A percentile compares a stretch with the other conserved stretches of the same genome.
phyloP scores from a whole-genome alignment of 2,797 vertebrate species.

The Enteromius mattozi region DNA sequence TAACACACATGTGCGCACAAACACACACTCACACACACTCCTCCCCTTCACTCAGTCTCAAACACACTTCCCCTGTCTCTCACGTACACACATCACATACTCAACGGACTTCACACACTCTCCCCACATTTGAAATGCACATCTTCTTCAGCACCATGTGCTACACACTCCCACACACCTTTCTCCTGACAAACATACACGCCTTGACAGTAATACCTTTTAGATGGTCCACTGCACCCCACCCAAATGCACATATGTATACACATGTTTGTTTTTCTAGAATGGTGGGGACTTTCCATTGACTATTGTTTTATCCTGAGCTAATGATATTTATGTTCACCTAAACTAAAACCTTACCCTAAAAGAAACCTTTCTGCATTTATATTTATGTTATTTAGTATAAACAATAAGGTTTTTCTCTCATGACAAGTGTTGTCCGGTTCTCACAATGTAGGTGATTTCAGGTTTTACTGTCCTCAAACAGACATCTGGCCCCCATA shows the following conservation, averaged over 20 bases:
- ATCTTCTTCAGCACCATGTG: slow-evolving; percentile 22
- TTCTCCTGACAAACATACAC: background rate
- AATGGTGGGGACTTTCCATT: slow-evolving; percentile 1
- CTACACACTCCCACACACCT: slow-evolving; percentile 13
- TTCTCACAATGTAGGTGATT: background rate
- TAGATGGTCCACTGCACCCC: slow-evolving; percentile 17
- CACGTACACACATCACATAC: slow-evolving; percentile 21
- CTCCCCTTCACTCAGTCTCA: slow-evolving; percentile 43
- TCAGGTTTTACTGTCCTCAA: background rate
- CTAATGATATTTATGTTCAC: background rate
- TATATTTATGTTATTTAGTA: background rate
- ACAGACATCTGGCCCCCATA: background rate
- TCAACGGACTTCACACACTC: background rate
- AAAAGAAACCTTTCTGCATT: background rate
- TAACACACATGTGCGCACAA: background rate
- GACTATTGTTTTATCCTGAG: background rate
- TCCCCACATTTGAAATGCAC: slow-evolving; percentile 2
- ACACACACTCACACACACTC: slow-evolving; percentile 34
- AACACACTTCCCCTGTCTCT: slow-evolving; percentile 46
- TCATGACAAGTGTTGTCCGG: background rate
- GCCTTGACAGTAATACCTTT: slow-evolving; percentile 27
- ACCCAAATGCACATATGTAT: background rate
- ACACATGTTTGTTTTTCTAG: background rate
- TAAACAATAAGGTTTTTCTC: background rate
- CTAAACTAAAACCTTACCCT: background rate